These are phyloP conservation scores for Guaruba guarouba DNA, from an alignment of 2,113 vertebrate genomes.

Conservation along the genomic window DNA sequence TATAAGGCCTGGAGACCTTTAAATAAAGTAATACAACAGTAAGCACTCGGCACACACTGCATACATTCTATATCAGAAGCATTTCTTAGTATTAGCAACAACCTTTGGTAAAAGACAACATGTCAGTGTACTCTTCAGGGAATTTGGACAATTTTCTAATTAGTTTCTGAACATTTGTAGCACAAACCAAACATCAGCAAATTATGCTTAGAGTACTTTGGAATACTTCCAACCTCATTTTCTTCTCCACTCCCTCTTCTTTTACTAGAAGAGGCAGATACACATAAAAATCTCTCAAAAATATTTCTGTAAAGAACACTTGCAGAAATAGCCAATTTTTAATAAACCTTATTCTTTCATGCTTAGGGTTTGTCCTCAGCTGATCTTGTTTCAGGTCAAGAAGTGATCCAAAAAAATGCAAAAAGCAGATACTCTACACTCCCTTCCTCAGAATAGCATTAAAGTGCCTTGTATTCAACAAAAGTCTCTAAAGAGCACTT, in stretches of 20 bases:
- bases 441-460: neutral
- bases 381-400: neutral
- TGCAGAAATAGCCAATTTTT: neutral
- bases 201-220: slow-evolving; percentile 33
- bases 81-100: neutral
- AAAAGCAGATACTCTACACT: neutral
- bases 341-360: neutral
- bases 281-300: neutral
- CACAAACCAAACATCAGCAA: slow-evolving; percentile 23
- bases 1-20: neutral
- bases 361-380: neutral
- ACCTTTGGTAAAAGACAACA: slow-evolving; percentile 20
- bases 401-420: neutral
- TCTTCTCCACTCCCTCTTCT: neutral
- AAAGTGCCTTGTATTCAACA: neutral
- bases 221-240: slow-evolving; percentile 48
- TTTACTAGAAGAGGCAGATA: neutral
- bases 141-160: slow-evolving; percentile 45
- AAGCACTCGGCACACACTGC: neutral
- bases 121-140: neutral
- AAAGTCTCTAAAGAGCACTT: neutral
- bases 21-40: neutral
- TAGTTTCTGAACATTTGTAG: slow-evolving; percentile 48
- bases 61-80: neutral
- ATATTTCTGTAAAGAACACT: neutral